phyloP scores from a whole-genome alignment of 2,888 invertebrate species.

The Sialis fuliginosa region DNA sequence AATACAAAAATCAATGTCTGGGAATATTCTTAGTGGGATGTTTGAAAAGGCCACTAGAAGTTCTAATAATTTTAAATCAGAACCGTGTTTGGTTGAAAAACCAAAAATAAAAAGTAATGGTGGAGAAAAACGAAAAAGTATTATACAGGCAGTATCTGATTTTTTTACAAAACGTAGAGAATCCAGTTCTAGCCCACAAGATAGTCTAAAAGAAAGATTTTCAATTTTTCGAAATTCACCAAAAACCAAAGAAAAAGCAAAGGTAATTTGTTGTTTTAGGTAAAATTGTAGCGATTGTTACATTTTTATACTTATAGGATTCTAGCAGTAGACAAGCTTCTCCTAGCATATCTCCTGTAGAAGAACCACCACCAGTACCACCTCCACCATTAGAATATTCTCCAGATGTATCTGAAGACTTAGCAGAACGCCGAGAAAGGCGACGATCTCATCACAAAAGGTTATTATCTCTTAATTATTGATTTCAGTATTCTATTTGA shows the following conservation, averaged over 20 bases:
- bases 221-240: conserved; percentile 40
- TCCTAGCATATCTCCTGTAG: conserved; percentile 3
- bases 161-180: conserved; percentile 62
- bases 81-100: conserved; percentile 22
- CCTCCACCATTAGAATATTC: conserved; percentile 28
- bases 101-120: conserved; percentile 35
- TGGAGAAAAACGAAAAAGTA: conserved; percentile 58
- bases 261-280: conserved; percentile 25
- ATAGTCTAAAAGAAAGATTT: conserved; percentile 26
- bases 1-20: conserved; percentile 4
- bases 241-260: conserved; percentile 42
- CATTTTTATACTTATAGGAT: no score
- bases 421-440: neutral
- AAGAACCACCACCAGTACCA: conserved; percentile 43
- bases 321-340: no score
- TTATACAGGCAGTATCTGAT: conserved; percentile 69
- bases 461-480: no score
- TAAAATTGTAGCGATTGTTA: no score
- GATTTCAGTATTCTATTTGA: no score
- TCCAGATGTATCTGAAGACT: neutral
- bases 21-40: conserved; percentile 6
- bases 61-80: conserved; percentile 19
- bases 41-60: conserved; percentile 6
- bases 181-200: conserved; percentile 19
- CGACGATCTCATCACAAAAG: neutral